These are phyloP conservation scores for Ornithoptera priamus DNA, from an alignment of 2,888 invertebrate species.

Conservation along the genomic window DNA sequence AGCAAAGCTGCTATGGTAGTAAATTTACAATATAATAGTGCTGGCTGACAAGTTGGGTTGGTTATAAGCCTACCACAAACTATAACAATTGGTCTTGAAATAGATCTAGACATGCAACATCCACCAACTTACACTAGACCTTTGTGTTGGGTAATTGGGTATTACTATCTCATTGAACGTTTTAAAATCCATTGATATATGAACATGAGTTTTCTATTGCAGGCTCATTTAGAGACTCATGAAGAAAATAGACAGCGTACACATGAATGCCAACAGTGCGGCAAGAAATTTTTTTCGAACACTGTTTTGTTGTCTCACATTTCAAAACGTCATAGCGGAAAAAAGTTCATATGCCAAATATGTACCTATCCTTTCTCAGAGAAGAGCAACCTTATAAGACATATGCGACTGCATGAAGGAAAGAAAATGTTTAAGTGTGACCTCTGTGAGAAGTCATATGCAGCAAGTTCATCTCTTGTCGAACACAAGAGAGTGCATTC, in stretches of 20 bases:
- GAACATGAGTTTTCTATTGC: constrained; percentile 29
- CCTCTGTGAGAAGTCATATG: constrained; percentile 62
- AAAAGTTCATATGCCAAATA: constrained; percentile 63
- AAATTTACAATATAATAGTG: too few species aligned
- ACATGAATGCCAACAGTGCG: constrained; percentile 68
- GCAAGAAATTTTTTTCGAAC: constrained; percentile 66
- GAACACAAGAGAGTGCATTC: constrained; percentile 72
- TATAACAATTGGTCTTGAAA: too few species aligned
- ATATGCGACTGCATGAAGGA: constrained; percentile 65
- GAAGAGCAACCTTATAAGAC: constrained; percentile 65
- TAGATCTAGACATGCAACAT: too few species aligned
- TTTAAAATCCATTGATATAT: too few species aligned
- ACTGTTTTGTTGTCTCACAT: constrained; percentile 56
- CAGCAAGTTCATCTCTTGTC: constrained; percentile 51
- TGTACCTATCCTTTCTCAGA: constrained; percentile 67
- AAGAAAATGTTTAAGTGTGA: constrained; percentile 64
- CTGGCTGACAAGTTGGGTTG: too few species aligned
- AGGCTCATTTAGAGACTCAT: constrained; percentile 69
- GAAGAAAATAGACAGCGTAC: constrained; percentile 58
- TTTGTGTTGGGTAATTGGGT: too few species aligned
- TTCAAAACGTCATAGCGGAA: constrained; percentile 55
- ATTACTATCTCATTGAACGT: too few species aligned
- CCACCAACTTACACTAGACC: too few species aligned
- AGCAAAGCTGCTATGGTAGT: too few species aligned
- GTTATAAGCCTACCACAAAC: too few species aligned